These are phyloP conservation scores for Prochilodus magdalenae DNA, from an alignment of 2,113 vertebrate species.

Conservation along the genomic window DNA sequence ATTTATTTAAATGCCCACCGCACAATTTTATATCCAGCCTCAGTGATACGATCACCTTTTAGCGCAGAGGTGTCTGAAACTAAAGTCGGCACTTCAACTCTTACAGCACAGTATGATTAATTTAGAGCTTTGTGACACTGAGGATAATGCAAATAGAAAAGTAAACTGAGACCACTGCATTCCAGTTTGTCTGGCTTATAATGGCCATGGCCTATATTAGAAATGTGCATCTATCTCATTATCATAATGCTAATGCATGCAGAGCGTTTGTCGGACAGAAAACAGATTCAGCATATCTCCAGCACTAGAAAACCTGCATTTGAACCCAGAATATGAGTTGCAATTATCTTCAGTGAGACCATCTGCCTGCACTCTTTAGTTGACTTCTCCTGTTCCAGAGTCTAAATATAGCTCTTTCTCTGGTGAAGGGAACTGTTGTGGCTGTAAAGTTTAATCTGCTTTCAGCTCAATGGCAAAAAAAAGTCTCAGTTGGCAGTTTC, in stretches of 20 bases:
- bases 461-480: conserved; percentile 7
- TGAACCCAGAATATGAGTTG: conserved; percentile 13
- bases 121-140: neutral
- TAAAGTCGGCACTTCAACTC: neutral
- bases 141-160: neutral
- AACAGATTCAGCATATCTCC: conserved; percentile 7
- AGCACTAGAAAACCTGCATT: conserved; percentile 20
- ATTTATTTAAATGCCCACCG: conserved; percentile 11
- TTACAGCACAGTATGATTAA: neutral
- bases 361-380: neutral
- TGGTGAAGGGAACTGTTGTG: conserved; percentile 9
- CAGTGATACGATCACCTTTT: neutral
- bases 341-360: conserved; percentile 17
- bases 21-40: neutral
- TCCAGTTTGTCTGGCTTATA: neutral
- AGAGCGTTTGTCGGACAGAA: neutral
- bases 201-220: neutral
- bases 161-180: neutral
- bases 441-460: conserved; percentile 9
- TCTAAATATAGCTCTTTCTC: conserved; percentile 8
- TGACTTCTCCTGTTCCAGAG: neutral
- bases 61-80: neutral
- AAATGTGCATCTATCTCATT: conserved; percentile 10
- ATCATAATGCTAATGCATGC: conserved; percentile 14
- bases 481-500: neutral